Percentiles rank a stretch among this genome's conserved stretches.
phyloP scores from a whole-genome alignment of 2,888 invertebrate genomes.

The Drosophila buzzatii region DNA sequence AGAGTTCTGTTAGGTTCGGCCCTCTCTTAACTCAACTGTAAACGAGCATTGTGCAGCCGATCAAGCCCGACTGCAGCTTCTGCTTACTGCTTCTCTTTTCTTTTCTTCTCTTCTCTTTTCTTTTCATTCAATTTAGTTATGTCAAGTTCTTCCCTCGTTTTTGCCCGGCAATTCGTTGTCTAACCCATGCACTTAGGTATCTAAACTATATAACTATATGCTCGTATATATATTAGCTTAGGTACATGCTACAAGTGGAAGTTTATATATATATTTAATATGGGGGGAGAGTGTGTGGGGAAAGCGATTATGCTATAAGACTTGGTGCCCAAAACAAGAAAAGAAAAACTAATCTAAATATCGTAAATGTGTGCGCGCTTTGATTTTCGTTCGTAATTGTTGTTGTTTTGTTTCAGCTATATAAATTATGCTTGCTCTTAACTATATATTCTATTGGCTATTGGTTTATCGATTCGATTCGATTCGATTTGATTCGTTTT shows the following conservation, averaged over 20 bases:
- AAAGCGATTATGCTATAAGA: conserved; percentile 20
- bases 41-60: not conserved
- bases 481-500: conserved; percentile 12
- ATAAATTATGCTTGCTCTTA: conserved; percentile 23
- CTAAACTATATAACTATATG: conserved; percentile 29
- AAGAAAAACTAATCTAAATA: conserved; percentile 27
- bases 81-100: not conserved
- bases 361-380: conserved; percentile 57
- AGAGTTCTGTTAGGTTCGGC: not conserved
- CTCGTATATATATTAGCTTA: conserved; percentile 31
- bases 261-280: conserved; percentile 10
- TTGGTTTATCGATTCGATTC: conserved; percentile 21
- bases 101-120: not conserved
- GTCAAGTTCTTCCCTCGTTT: conserved; percentile 22
- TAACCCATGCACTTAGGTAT: conserved; percentile 65
- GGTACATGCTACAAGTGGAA: conserved; percentile 49
- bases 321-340: conserved; percentile 64
- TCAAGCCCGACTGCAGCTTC: not conserved
- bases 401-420: conserved; percentile 30
- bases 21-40: not conserved
- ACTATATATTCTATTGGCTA: conserved; percentile 51
- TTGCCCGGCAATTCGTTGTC: conserved; percentile 69
- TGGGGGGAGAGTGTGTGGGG: conserved; percentile 7
- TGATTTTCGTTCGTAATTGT: conserved; percentile 72
- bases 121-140: not conserved